Percentiles rank a stretch among this genome's conserved stretches.
phyloP scores from a whole-genome alignment of 2,113 vertebrate species.

The Campylomormyrus tamandua region DNA sequence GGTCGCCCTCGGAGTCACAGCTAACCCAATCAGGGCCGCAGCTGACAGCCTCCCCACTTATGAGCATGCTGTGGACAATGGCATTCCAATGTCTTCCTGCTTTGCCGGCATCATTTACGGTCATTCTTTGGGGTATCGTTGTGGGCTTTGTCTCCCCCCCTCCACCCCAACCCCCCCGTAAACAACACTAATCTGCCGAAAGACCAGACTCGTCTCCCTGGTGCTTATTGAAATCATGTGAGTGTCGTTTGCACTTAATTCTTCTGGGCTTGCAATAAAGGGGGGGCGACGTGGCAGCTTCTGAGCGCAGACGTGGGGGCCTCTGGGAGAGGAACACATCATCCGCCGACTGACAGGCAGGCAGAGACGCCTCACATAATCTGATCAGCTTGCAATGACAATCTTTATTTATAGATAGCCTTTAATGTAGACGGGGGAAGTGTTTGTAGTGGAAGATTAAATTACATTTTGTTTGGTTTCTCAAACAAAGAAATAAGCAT shows the following conservation, averaged over 20 bases:
- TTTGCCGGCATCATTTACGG: conserved; percentile 51
- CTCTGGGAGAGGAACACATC: conserved; percentile 59
- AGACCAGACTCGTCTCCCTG: conserved; percentile 55
- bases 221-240: conserved; percentile 63
- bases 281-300: conserved; percentile 55
- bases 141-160: conserved; percentile 12
- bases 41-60: conserved; percentile 52
- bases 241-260: conserved; percentile 65
- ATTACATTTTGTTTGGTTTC: conserved; percentile 45
- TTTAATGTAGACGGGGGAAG: conserved; percentile 44
- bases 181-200: conserved; percentile 63
- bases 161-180: conserved; percentile 33
- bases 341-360: conserved; percentile 57
- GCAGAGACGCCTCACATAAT: conserved; percentile 60
- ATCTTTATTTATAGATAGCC: conserved; percentile 64
- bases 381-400: conserved; percentile 67
- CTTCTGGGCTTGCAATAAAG: conserved; percentile 57
- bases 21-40: conserved; percentile 41
- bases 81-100: conserved; percentile 48
- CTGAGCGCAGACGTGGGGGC: conserved; percentile 61
- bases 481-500: conserved; percentile 30
- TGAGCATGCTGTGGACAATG: conserved; percentile 32
- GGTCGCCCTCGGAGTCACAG: conserved; percentile 43
- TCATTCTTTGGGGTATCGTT: conserved; percentile 33
- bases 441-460: conserved; percentile 42